phyloP scores from a whole-genome alignment of 2,888 invertebrate genomes.

The Stenodema calcarata region DNA sequence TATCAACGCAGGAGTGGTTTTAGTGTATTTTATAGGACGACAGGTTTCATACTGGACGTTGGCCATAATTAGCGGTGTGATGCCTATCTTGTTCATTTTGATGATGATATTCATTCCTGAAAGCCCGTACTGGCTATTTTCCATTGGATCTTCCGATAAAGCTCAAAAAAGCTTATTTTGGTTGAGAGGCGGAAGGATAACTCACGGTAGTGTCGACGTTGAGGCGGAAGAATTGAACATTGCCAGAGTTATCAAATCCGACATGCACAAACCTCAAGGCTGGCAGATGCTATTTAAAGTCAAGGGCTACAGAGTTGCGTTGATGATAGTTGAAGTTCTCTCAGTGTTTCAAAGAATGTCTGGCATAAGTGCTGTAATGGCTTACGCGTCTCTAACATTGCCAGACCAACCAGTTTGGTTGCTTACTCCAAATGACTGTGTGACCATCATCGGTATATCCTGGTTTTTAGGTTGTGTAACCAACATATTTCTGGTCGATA shows the following conservation, averaged over 20 bases:
- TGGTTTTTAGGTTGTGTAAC: conserved; percentile 46
- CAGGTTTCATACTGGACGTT: conserved; percentile 66
- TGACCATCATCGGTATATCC: conserved; percentile 51
- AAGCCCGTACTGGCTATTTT: conserved; percentile 69
- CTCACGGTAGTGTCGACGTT: conserved; percentile 61
- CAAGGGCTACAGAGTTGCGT: conserved; percentile 51
- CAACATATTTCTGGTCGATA: conserved; percentile 26
- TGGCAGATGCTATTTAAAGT: conserved; percentile 52
- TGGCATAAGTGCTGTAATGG: conserved; percentile 56
- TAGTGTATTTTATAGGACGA: conserved; percentile 69
- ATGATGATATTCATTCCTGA: conserved; percentile 71
- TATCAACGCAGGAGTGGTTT: conserved; percentile 67
- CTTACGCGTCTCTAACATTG: conserved; percentile 50
- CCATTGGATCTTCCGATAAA: conserved; percentile 65
- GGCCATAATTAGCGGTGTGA: conserved; percentile 66
- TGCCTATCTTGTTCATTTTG: conserved; percentile 66
- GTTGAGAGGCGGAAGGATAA: conserved; percentile 64
- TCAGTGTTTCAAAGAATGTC: conserved; percentile 44
- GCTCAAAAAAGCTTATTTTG: conserved; percentile 68
- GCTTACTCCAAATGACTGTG: conserved; percentile 26
- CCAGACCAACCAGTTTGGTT: neutral
- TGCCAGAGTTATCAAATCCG: conserved; percentile 45
- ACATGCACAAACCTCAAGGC: conserved; percentile 50
- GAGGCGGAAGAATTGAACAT: conserved; percentile 63
- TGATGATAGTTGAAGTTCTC: conserved; percentile 54